Conservation (phyloP, 2,797 vertebrate species). For the Characodon lateralis region DNA sequence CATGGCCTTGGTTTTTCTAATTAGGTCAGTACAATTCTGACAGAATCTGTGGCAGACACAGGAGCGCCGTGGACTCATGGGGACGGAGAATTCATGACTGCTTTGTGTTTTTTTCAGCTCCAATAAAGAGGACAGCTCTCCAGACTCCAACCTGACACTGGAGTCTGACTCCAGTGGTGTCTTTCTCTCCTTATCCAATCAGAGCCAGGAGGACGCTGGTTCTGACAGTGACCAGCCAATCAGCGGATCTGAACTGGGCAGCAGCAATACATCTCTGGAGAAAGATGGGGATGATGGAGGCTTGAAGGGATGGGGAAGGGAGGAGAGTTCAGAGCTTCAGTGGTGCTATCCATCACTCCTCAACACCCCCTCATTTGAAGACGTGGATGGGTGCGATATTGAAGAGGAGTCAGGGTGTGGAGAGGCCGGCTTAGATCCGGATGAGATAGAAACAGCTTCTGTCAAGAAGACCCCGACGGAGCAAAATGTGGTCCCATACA, state of each 20-base stretch:
- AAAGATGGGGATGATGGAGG: slow-evolving; percentile 71
- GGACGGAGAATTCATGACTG: slow-evolving; percentile 24
- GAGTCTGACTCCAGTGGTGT: slow-evolving; percentile 82
- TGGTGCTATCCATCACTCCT: slow-evolving; percentile 79
- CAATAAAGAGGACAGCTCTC: slow-evolving; percentile 78
- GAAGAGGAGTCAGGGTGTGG: slow-evolving; percentile 8
- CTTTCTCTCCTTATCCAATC: slow-evolving; percentile 80
- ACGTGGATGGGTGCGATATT: slow-evolving; percentile 21
- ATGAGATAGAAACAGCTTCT: slow-evolving; percentile 37
- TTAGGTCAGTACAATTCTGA: slow-evolving; percentile 29
- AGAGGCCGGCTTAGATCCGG: slow-evolving; percentile 15
- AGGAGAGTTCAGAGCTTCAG: slow-evolving; percentile 72
- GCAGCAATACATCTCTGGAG: slow-evolving; percentile 74
- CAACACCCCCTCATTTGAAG: slow-evolving; percentile 46
- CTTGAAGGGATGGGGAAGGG: slow-evolving; percentile 75
- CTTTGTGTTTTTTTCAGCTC: slow-evolving; percentile 59
- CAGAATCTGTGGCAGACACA: slow-evolving; percentile 6
- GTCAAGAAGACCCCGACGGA: slow-evolving; percentile 26
- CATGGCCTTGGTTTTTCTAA: slow-evolving; percentile 29
- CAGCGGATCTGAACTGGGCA: slow-evolving; percentile 76
- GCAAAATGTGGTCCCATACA: slow-evolving; percentile 22
- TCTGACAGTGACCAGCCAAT: slow-evolving; percentile 78
- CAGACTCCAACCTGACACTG: slow-evolving; percentile 79
- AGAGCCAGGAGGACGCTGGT: slow-evolving; percentile 76
- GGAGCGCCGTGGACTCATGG: slow-evolving; percentile 7